These are phyloP conservation scores for Taenioides sp. DNA, from an alignment of 2,797 vertebrate genomes.

Conservation along the genomic window DNA sequence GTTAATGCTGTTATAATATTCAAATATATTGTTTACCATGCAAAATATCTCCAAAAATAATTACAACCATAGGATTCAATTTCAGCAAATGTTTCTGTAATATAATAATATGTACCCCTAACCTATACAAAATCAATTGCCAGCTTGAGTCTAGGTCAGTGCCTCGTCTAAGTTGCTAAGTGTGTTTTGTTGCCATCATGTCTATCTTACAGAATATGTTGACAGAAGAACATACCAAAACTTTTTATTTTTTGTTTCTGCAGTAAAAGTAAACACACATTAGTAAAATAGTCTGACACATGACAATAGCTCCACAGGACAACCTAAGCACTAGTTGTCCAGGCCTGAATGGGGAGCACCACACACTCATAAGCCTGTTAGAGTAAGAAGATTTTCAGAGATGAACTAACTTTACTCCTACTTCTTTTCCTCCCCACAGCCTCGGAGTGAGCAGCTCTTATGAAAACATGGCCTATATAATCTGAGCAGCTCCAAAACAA, in stretches of 20 bases:
- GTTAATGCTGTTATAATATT: not conserved
- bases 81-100: not conserved
- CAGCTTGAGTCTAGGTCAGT: not conserved
- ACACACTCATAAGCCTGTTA: conserved; percentile 76
- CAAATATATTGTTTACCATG: not conserved
- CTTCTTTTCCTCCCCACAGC: conserved; percentile 31
- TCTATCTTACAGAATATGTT: no score
- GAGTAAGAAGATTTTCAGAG: conserved; percentile 77
- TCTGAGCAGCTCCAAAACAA: not conserved
- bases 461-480: conserved; percentile 3
- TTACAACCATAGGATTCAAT: not conserved
- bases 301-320: not conserved
- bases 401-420: conserved; percentile 73
- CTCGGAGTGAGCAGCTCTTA: conserved; percentile 24
- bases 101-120: not conserved
- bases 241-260: not conserved
- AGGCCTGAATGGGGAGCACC: conserved; percentile 60
- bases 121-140: not conserved
- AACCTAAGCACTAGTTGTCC: conserved; percentile 21
- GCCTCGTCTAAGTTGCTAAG: not conserved
- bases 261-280: conserved; percentile 1
- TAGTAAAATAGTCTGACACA: not conserved
- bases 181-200: no score
- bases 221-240: not conserved
- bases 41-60: not conserved